Conservation (phyloP, 2,888 invertebrate species). For the Oscheius sp. region DNA sequence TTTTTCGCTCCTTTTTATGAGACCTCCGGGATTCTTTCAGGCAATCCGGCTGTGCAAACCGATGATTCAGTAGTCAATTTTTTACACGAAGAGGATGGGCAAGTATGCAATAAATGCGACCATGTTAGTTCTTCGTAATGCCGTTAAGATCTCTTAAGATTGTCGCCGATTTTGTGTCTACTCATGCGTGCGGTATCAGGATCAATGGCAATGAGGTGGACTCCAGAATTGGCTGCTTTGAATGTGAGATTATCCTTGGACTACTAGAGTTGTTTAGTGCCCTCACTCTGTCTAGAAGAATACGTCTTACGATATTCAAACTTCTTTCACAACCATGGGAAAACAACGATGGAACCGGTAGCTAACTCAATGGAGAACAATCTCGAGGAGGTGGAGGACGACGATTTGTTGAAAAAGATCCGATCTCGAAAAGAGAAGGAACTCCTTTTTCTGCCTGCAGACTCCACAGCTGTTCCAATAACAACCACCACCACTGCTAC, state of each 20-base stretch:
- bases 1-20: neutral
- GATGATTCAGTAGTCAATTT: conserved; percentile 56
- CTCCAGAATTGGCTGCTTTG: conserved; percentile 46
- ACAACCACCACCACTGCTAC: conserved; percentile 9
- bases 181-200: conserved; percentile 63
- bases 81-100: conserved; percentile 59
- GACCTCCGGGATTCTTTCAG: conserved; percentile 36
- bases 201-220: conserved; percentile 49
- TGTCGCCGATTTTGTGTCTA: conserved; percentile 37
- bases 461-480: neutral
- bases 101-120: conserved; percentile 58
- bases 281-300: conserved; percentile 46
- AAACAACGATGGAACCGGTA: conserved; percentile 5
- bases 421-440: conserved; percentile 18
- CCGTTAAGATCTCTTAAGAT: neutral
- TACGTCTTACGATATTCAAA: conserved; percentile 43
- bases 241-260: conserved; percentile 29
- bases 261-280: conserved; percentile 36
- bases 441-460: neutral
- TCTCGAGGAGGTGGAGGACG: conserved; percentile 4
- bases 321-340: conserved; percentile 17
- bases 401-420: neutral
- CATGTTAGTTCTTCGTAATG: conserved; percentile 28
- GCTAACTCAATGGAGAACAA: neutral
- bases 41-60: conserved; percentile 51